phyloP scores from a whole-genome alignment of 2,113 vertebrate species.

The Malurus cyaneus region DNA sequence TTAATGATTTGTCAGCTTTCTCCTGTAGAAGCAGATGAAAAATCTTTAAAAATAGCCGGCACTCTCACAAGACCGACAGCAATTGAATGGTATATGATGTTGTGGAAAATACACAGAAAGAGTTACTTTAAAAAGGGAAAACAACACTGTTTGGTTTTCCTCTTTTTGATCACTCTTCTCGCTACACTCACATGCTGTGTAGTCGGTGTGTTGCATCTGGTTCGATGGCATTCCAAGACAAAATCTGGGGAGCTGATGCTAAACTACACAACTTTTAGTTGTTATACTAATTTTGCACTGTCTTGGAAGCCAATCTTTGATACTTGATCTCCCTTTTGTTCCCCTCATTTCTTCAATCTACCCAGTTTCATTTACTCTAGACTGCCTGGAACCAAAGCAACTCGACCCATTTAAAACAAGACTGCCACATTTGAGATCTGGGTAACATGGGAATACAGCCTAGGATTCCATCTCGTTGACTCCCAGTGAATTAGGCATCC shows the following conservation, averaged over 20 bases:
- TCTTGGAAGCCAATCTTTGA: not conserved
- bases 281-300: slow-evolving; percentile 1
- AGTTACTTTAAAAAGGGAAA: not conserved
- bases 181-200: not conserved
- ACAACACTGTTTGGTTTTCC: not conserved
- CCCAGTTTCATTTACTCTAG: not conserved
- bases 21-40: not conserved
- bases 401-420: not conserved
- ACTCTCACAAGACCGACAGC: not conserved
- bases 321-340: slow-evolving; percentile 32
- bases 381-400: slow-evolving; percentile 20
- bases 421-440: not conserved
- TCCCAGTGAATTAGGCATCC: not conserved
- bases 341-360: not conserved
- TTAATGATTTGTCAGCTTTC: slow-evolving; percentile 12
- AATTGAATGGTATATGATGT: not conserved
- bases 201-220: not conserved
- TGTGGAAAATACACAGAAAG: not conserved
- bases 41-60: not conserved
- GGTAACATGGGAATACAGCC: not conserved
- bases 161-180: not conserved
- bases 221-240: not conserved
- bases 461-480: not conserved
- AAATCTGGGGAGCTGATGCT: not conserved
- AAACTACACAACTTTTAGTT: not conserved